phyloP scores from a whole-genome alignment of 2,113 vertebrate species.

The Mormyrus lacerda region DNA sequence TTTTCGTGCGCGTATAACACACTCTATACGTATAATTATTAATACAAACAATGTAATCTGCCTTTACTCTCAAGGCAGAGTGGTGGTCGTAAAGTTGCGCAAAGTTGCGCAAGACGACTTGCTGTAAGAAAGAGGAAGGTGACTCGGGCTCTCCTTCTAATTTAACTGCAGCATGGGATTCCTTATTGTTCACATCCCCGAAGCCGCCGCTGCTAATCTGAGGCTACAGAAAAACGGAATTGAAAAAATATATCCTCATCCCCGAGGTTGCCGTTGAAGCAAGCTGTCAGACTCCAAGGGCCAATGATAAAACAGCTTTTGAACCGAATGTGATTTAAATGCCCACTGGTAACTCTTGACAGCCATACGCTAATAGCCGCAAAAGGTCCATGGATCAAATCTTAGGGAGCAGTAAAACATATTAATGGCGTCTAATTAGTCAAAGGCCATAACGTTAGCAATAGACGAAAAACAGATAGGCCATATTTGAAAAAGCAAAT shows the following conservation, averaged over 20 bases:
- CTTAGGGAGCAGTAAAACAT: not conserved
- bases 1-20: not conserved
- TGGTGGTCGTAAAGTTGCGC: not conserved
- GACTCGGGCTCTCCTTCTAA: not conserved
- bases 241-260: slow-evolving; percentile 10
- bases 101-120: not conserved
- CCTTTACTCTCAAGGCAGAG: not conserved
- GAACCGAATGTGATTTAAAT: slow-evolving; percentile 7
- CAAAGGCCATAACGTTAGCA: not conserved
- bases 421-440: not conserved
- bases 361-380: not conserved
- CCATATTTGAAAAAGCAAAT: not conserved
- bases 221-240: not conserved
- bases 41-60: not conserved
- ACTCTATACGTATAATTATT: not conserved
- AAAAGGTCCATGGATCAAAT: slow-evolving; percentile 1
- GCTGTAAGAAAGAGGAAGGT: not conserved
- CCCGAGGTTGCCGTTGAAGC: not conserved
- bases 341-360: not conserved
- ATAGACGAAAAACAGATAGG: not conserved
- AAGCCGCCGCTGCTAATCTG: not conserved
- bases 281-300: not conserved
- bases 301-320: not conserved
- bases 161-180: slow-evolving; percentile 8
- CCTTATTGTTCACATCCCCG: not conserved